Percentiles rank a stretch among this genome's conserved stretches.
Evolutionary conservation across 2,888 invertebrate genomes (phyloP).

Genomic region (Halocaridina rubra): DNA sequence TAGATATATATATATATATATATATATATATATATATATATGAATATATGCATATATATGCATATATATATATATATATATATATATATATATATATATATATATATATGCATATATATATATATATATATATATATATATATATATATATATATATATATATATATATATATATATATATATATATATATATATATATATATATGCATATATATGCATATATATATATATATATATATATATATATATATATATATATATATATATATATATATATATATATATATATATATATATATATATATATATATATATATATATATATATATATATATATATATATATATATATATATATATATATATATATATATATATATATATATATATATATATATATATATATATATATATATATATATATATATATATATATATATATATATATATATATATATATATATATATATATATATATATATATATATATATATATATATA

Average conservation of each 20-base stretch:
- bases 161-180: conserved; percentile 14
- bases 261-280: conserved; percentile 18
- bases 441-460: no score
- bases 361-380: conserved; percentile 18
- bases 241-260: background rate
- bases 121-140: background rate
- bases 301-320: conserved; percentile 9
- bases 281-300: background rate
- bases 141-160: conserved; percentile 16
- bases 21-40: background rate
- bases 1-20: no score
- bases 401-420: no score
- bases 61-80: no score
- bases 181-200: conserved; percentile 9
- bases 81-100: no score
- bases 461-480: no score
- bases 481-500: no score
- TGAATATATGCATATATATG: background rate
- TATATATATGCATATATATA: background rate
- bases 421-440: no score
- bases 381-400: background rate
- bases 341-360: background rate
- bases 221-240: background rate
- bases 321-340: background rate
- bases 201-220: background rate